These are phyloP conservation scores for Agriopis leucophaearia DNA, from an alignment of 2,888 invertebrate species.

Conservation along the genomic window DNA sequence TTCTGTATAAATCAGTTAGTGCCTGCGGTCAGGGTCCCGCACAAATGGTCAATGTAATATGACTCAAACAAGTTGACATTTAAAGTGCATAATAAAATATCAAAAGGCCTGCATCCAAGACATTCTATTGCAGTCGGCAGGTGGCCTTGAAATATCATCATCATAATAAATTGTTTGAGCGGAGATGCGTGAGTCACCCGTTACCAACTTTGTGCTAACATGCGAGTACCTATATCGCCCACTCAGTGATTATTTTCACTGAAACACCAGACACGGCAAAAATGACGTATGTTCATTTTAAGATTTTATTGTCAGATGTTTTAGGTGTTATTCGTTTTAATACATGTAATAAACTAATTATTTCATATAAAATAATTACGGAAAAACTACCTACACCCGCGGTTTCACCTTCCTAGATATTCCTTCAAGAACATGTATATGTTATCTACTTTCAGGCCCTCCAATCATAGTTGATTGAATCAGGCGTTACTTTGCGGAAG, in stretches of 20 bases:
- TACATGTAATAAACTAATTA: no score
- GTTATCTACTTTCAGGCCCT: no score
- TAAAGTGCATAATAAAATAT: conserved; percentile 20
- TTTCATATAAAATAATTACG: no score
- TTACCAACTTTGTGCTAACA: conserved; percentile 31
- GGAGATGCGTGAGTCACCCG: conserved; percentile 41
- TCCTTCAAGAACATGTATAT: no score
- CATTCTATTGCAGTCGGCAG: conserved; percentile 26
- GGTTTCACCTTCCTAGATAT: no score
- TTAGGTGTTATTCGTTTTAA: background rate
- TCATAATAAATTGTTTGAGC: conserved; percentile 41
- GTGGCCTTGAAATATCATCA: conserved; percentile 40
- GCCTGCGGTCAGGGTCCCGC: background rate
- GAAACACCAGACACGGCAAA: conserved; percentile 13
- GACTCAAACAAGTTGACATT: conserved; percentile 25
- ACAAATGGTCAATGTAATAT: conserved; percentile 12
- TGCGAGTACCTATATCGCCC: no score
- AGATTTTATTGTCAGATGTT: background rate
- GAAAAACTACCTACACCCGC: no score
- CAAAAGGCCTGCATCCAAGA: conserved; percentile 18
- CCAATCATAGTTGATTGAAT: no score
- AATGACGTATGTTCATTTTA: background rate
- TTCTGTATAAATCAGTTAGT: conserved; percentile 1
- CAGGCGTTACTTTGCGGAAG: no score
- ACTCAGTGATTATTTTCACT: conserved; percentile 36